These are phyloP conservation scores for Dinomys branickii DNA, from an alignment of 2,113 vertebrate species.

Conservation along the genomic window DNA sequence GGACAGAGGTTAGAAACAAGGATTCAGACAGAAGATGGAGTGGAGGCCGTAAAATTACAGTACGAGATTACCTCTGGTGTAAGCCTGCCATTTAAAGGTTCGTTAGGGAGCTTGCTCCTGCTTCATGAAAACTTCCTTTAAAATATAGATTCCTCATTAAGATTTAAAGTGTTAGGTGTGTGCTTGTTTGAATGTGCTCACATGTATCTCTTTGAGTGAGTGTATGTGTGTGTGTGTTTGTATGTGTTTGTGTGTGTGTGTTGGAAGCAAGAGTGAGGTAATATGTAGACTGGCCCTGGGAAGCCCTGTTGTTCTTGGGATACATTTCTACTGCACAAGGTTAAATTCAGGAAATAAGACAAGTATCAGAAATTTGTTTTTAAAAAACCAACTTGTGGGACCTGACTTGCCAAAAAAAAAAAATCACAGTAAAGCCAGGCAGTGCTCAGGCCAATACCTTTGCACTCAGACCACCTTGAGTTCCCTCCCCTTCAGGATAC, in stretches of 20 bases:
- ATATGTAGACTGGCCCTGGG: neutral
- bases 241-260: neutral
- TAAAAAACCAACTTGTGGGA: neutral
- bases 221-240: neutral
- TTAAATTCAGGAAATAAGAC: neutral
- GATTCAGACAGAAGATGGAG: neutral
- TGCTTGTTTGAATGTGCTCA: neutral
- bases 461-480: neutral
- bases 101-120: neutral
- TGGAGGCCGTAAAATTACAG: neutral
- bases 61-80: neutral
- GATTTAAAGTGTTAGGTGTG: neutral
- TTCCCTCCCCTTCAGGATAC: neutral
- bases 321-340: neutral
- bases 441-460: neutral
- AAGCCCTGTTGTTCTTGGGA: neutral
- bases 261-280: neutral
- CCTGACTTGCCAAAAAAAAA: neutral
- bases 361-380: neutral
- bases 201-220: neutral
- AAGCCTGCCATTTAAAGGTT: neutral
- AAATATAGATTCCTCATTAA: neutral
- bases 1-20: neutral
- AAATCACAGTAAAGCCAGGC: neutral
- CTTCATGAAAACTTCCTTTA: neutral